Conservation (phyloP, 1,140 invertebrate species). For the Pectinophora gossypiella region DNA sequence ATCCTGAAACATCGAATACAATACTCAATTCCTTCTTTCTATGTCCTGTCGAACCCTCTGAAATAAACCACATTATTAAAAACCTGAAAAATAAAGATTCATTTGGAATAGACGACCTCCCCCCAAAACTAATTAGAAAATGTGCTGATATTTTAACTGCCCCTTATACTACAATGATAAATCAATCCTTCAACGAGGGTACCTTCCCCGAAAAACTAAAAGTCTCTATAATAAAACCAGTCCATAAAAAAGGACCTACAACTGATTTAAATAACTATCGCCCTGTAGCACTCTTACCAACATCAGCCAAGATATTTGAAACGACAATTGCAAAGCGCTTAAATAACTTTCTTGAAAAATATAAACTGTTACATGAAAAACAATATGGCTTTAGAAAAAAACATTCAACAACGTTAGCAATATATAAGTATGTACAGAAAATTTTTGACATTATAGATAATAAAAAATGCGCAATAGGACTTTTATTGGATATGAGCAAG, state of each 20-base stretch:
- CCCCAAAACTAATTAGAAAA: constrained; percentile 1
- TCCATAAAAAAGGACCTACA: constrained; percentile 7
- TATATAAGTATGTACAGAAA: neutral
- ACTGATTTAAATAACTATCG: constrained; percentile 1
- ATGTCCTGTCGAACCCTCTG: neutral
- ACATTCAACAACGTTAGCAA: neutral
- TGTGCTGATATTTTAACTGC: neutral
- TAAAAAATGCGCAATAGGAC: neutral
- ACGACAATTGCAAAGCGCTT: neutral
- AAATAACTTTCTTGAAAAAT: constrained; percentile 5
- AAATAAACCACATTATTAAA: neutral
- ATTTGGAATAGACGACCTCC: constrained; percentile 6
- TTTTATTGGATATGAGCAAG: constrained; percentile 7
- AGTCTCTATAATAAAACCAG: constrained; percentile 3
- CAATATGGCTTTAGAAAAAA: constrained; percentile 10
- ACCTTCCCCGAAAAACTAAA: constrained; percentile 3
- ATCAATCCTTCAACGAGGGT: constrained; percentile 6
- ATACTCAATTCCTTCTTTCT: neutral
- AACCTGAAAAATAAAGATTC: constrained; percentile 3
- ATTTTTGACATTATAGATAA: constrained; percentile 1
- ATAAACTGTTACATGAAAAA: neutral
- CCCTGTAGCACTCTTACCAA: constrained; percentile 1
- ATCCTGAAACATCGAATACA: too few species aligned
- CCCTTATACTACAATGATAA: neutral
- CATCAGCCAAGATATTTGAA: constrained; percentile 7